A percentile compares a stretch with the other conserved stretches of the same genome.
These are phyloP conservation scores for Aphidius colemani DNA, from an alignment of 2,888 invertebrate genomes.

Conservation along the genomic window DNA sequence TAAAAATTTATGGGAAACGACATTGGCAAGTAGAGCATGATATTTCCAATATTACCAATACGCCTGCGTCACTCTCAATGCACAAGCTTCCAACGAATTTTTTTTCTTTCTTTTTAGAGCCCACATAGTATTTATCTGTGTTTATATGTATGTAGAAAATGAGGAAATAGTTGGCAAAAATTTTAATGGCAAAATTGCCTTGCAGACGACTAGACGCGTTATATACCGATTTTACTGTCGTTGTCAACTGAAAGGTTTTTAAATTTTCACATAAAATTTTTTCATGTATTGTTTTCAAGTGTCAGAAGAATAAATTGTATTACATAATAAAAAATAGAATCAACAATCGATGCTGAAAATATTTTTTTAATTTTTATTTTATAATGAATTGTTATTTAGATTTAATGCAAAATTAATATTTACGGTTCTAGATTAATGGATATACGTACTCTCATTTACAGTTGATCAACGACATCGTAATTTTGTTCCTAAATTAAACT, in stretches of 20 bases:
- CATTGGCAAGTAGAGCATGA: conserved; percentile 46
- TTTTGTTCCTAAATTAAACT: conserved; percentile 31
- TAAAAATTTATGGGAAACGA: neutral
- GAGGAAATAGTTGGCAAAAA: neutral
- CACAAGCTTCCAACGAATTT: conserved; percentile 9
- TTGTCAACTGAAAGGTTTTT: too few relatives aligned
- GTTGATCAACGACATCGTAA: conserved; percentile 25
- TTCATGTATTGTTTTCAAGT: too few relatives aligned
- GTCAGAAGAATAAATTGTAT: too few relatives aligned
- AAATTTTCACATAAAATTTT: too few relatives aligned
- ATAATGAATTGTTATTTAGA: neutral
- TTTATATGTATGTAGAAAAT: neutral
- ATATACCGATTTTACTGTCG: neutral
- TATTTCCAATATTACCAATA: conserved; percentile 49
- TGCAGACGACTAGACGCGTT: neutral
- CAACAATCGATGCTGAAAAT: neutral
- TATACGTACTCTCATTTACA: neutral
- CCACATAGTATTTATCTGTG: neutral
- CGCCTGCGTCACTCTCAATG: conserved; percentile 20
- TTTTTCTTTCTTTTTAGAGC: neutral
- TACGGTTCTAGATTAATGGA: neutral
- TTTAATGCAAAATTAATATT: neutral
- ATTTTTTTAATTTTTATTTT: too few relatives aligned
- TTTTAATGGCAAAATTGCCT: neutral
- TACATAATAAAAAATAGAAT: neutral